phyloP scores from a whole-genome alignment of 1,140 invertebrate genomes.

The Drosophila kikkawai region DNA sequence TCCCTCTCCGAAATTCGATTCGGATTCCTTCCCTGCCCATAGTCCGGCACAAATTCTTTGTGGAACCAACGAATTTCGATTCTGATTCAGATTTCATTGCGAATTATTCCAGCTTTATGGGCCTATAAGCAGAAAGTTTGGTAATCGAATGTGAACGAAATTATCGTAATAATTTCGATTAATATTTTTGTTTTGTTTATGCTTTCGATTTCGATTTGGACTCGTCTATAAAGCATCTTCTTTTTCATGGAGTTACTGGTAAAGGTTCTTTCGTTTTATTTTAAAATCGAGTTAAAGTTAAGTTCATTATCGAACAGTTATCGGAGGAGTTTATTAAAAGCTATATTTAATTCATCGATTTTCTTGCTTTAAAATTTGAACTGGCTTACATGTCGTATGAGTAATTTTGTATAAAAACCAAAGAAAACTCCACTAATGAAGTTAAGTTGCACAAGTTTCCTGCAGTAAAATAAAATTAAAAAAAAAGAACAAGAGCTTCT shows the following conservation, averaged over 20 bases:
- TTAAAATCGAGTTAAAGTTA: background rate
- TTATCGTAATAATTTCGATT: constrained; percentile 12
- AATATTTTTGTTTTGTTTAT: background rate
- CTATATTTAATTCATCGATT: no score
- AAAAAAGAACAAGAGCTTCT: background rate
- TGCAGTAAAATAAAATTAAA: background rate
- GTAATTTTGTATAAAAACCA: background rate
- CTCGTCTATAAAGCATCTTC: no score
- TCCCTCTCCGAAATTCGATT: constrained; percentile 11
- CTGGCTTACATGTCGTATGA: background rate
- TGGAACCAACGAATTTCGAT: constrained; percentile 10
- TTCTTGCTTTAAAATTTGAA: background rate
- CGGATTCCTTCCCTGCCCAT: constrained; percentile 9
- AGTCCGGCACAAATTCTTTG: constrained; percentile 2
- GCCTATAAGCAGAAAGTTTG: constrained; percentile 2
- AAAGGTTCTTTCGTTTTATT: background rate
- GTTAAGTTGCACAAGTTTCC: background rate
- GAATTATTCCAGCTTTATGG: constrained; percentile 9
- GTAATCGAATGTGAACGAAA: constrained; percentile 16
- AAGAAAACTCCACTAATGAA: background rate
- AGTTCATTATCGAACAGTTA: background rate
- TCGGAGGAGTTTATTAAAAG: no score
- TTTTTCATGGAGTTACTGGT: no score
- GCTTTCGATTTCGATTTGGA: background rate
- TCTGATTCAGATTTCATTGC: constrained; percentile 11